phyloP scores from a whole-genome alignment of 2,797 vertebrate genomes.

The Chelmon rostratus region DNA sequence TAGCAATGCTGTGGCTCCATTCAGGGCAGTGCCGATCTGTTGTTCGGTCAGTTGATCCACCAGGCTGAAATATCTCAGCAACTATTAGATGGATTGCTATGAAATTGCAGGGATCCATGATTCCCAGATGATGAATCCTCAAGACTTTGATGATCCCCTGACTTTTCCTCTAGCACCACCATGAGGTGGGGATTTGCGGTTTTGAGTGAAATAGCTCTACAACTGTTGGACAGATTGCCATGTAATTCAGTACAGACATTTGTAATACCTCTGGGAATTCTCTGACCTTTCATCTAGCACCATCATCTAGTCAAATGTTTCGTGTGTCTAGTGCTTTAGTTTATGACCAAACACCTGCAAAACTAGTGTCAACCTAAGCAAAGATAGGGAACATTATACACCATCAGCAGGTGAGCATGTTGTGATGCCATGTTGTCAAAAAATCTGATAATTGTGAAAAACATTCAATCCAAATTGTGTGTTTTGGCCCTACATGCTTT shows the following conservation, averaged over 20 bases:
- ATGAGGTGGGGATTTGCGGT: background rate
- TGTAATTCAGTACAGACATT: background rate
- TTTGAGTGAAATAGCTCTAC: background rate
- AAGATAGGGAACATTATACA: background rate
- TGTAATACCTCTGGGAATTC: background rate
- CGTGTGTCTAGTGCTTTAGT: background rate
- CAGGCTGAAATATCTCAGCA: background rate
- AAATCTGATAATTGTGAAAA: no score
- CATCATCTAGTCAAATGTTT: slow-evolving; percentile 1
- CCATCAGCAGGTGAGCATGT: background rate
- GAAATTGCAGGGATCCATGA: background rate
- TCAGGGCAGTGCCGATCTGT: background rate
- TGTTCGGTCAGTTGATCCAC: background rate
- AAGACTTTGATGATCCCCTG: background rate
- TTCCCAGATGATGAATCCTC: background rate
- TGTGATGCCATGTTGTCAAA: background rate
- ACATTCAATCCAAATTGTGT: no score
- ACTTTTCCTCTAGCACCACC: slow-evolving; percentile 10
- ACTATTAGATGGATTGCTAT: background rate
- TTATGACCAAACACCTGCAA: background rate
- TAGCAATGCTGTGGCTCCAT: background rate
- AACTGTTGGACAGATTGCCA: background rate
- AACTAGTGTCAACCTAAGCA: background rate
- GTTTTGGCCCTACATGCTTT: no score
- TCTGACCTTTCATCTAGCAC: slow-evolving; percentile 3